Evolutionary conservation across 2,888 invertebrate species (phyloP).

Genomic region (Agelastica alni): DNA sequence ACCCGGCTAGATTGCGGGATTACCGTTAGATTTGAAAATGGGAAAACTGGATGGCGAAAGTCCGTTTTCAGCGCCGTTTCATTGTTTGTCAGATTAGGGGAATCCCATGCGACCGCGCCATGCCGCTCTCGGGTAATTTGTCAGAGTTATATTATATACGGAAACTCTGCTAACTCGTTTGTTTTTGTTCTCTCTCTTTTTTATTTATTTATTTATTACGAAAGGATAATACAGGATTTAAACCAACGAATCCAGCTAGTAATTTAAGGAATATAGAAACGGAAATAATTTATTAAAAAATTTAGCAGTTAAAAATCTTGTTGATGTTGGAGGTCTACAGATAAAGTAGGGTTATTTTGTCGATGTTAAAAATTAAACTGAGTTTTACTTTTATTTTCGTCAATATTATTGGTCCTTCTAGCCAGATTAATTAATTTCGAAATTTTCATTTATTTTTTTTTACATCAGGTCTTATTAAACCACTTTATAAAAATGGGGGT

Average conservation of each 20-base stretch:
- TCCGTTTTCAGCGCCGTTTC: conserved; percentile 51
- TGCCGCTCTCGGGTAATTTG: conserved; percentile 28
- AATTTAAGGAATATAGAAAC: not conserved
- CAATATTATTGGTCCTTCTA: too few relatives aligned
- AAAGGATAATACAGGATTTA: too few relatives aligned
- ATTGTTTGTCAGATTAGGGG: conserved; percentile 52
- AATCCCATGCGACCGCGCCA: conserved; percentile 39
- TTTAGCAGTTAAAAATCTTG: not conserved
- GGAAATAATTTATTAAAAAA: not conserved
- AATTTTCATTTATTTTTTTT: too few relatives aligned
- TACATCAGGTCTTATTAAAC: too few relatives aligned
- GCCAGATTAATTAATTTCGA: too few relatives aligned
- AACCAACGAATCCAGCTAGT: too few relatives aligned
- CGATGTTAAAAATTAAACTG: too few relatives aligned
- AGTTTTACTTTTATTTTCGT: too few relatives aligned
- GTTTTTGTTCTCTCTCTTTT: not conserved
- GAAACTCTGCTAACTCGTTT: conserved; percentile 19
- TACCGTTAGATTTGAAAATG: conserved; percentile 48
- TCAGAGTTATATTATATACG: conserved; percentile 28
- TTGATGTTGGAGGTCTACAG: too few relatives aligned
- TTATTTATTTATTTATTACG: too few relatives aligned
- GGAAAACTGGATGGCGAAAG: conserved; percentile 49
- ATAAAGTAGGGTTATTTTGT: too few relatives aligned
- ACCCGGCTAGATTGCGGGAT: conserved; percentile 52
- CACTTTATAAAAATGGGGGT: too few relatives aligned